These are phyloP conservation scores for Disparrhopalites patrizii DNA, from an alignment of 2,888 invertebrate genomes.

Conservation along the genomic window DNA sequence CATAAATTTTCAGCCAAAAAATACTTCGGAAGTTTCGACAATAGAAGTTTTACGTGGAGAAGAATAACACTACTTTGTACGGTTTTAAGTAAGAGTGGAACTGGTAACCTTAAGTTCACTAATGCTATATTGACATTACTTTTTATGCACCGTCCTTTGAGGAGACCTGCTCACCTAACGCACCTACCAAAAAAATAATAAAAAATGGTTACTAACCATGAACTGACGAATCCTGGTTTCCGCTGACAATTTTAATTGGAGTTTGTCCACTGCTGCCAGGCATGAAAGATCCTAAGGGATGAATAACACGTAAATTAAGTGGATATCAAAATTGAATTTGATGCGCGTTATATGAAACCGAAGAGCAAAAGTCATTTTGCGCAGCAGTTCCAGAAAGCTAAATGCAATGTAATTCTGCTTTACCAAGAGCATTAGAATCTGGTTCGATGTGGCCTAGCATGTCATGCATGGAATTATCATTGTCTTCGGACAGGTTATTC, in stretches of 20 bases:
- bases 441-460: conserved; percentile 24
- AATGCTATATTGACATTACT: too few relatives aligned
- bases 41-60: too few relatives aligned
- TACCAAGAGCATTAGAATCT: conserved; percentile 12
- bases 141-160: conserved; percentile 11
- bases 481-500: conserved; percentile 40
- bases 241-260: conserved; percentile 17
- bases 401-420: neutral
- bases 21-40: too few relatives aligned
- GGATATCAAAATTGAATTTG: too few relatives aligned
- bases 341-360: too few relatives aligned
- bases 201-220: conserved; percentile 16
- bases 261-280: conserved; percentile 11
- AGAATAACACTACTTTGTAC: too few relatives aligned
- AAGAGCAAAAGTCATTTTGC: neutral
- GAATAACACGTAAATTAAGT: too few relatives aligned
- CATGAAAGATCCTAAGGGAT: conserved; percentile 16
- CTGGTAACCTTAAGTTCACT: too few relatives aligned
- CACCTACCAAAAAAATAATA: neutral
- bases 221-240: conserved; percentile 5
- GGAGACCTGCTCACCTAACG: conserved; percentile 8
- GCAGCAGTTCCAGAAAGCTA: neutral
- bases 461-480: conserved; percentile 43
- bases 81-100: too few relatives aligned
- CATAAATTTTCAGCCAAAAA: too few relatives aligned